Evolutionary conservation across 1,140 invertebrate species (phyloP), one percentile per base, ranked within the genome.

Genomic region (Neotoxoptera formosana): DNA sequence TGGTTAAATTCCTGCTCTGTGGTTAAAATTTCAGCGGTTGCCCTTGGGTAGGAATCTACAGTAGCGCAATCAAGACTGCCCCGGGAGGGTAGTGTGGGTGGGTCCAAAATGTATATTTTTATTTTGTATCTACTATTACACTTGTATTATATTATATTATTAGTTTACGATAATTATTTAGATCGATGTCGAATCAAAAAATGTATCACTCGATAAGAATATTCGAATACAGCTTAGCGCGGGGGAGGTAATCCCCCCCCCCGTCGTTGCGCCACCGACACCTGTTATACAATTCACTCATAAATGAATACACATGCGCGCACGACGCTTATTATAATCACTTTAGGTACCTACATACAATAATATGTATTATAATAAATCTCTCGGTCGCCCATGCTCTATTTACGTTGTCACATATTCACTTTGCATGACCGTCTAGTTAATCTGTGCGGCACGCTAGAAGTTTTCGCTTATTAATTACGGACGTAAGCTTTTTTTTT

Each of bases 391-490:
- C 36, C 14, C n/a, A 91, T 20, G 91, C 91, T 92, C 91, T 84
- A 84, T 83, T 92, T 92, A 53, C 67, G 45, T 30, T 84, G 91
- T 92, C 91, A 53, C 76, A 84, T 92, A 84, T 53, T 83, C 91
- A 92, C 76, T 83, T 92, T 53, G 76, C 91, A 84, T 53, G 91
- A 84, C 91, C 91, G 47, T 45, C 84, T 45, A 21, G 76, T 91
- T 91, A 81, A 83, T 91, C 45, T 91, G 60, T 17, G n/a, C 14
- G 60, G 60, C 60, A 11, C 67, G n/a, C 8, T 48, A 36, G n/a
- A 25, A 91, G 21, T 47, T 83, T 76, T 81, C 90, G 25, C 47
- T 91, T 91, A 48, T 45, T 91, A 91, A 91, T 91, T 83, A 76
- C 45, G 9, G n/a, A 76, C 60, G 60, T 45, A 76, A 76, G 30